Evolutionary conservation across 2,797 vertebrate species (phyloP), one percentile per base, ranked within the genome.

Genomic region (Sebastes hubbsi): DNA sequence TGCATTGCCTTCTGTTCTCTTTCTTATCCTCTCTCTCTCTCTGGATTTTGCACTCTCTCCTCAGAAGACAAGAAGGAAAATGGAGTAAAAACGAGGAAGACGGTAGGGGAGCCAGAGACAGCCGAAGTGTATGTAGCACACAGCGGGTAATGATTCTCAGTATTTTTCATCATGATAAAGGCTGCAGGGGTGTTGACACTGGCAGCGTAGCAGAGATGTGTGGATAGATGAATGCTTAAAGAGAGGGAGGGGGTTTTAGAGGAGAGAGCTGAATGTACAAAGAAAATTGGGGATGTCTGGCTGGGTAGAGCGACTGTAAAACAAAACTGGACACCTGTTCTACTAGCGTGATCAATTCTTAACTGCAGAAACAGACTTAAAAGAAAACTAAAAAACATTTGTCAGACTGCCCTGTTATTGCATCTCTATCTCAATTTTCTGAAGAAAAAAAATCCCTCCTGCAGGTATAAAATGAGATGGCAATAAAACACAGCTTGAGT

Each of bases 111-210:
- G 67, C 56, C 20, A 10, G 62, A 82, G 27, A 77, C 49, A 62
- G 58, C 64, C 49, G 22, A 60, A 59, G 42, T 82, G 73, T 46
- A 42, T 70, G 74, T 58, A 82, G 78, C 72, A 79, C 82, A 80
- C 75, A 81, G 83, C 81, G 71, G 81, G 85, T 82, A 84, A 93
- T 80, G 56, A 85, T 79, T 81, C 68, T 66, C 60, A 14, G 72
- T 75, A 77, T 78, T 80, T 80, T 86, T 78, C 68, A 85, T 83
- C 64, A 80, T 74, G 82, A 87, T 79, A 71, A 75, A 89, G 81
- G 65, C 82, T 61, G 72, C 59, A 68, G 77, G 77, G 73, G 73
- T 72, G 52, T 63, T 61, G 78, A 86, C 72, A 76, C 65, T 25
- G 8, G 27, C 25, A 71, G 38, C 32, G 46, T 61, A 60, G 81